phyloP scores from a whole-genome alignment of 2,888 invertebrate genomes.

The Coecobrya sp. region DNA sequence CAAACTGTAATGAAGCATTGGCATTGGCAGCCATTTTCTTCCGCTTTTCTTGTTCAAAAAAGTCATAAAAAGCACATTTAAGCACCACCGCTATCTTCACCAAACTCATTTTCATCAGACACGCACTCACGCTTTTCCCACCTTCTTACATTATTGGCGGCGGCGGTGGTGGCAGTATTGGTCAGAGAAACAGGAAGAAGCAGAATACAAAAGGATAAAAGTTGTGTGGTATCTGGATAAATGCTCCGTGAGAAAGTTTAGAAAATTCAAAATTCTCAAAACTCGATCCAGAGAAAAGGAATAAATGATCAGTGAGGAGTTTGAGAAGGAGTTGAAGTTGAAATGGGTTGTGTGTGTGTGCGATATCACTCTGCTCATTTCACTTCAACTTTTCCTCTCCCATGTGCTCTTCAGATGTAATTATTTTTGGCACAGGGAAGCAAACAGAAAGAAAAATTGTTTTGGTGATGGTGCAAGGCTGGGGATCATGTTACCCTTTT shows the following conservation, averaged over 20 bases:
- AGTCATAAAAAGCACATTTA: no score
- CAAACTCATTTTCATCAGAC: neutral
- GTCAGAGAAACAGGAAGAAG: neutral
- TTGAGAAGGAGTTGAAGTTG: neutral
- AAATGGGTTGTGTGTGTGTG: no score
- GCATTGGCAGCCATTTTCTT: no score
- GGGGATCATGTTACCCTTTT: conserved; percentile 3
- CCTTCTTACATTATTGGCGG: neutral
- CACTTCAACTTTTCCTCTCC: neutral
- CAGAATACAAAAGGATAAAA: no score
- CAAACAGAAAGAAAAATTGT: neutral
- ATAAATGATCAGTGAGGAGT: neutral
- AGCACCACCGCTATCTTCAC: neutral
- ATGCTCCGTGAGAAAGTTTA: no score
- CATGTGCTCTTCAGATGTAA: neutral
- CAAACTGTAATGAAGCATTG: no score
- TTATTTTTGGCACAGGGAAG: neutral
- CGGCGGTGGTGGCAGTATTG: no score
- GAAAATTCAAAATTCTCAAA: no score
- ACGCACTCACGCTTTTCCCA: neutral
- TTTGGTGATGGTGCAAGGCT: neutral
- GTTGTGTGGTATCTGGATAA: no score
- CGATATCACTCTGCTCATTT: neutral
- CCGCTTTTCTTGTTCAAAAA: no score
- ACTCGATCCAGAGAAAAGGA: no score